A percentile compares a stretch with the other conserved stretches of the same genome.
Evolutionary conservation across 2,113 vertebrate genomes (phyloP).

Genomic region (Siphamia tubifer): DNA sequence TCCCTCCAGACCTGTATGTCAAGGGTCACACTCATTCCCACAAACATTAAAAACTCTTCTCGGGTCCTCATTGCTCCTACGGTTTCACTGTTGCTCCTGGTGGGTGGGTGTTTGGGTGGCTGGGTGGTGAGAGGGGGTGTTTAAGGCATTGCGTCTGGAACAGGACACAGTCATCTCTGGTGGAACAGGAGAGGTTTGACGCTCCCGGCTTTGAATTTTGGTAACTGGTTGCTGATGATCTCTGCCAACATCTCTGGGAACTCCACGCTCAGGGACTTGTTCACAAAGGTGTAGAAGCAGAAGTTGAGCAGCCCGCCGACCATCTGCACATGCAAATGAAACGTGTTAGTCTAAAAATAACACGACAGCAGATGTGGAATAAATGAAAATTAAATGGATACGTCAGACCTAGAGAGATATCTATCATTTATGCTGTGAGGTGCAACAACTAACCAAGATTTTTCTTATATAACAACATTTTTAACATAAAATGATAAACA

Average conservation of each 20-base stretch:
- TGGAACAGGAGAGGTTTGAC: slow-evolving; percentile 98
- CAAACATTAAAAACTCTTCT: slow-evolving; percentile 21
- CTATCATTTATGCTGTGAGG: no score
- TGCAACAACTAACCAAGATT: no score
- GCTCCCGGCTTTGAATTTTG: slow-evolving; percentile 97
- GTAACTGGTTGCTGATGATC: slow-evolving; percentile 99
- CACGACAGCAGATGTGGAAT: neutral
- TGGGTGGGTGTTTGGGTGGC: neutral
- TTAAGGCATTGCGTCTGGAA: slow-evolving; percentile 95
- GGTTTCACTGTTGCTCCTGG: neutral
- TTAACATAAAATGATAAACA: no score
- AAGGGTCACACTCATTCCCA: slow-evolving; percentile 41
- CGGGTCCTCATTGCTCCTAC: slow-evolving; percentile 11
- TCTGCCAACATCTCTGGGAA: slow-evolving; percentile 99
- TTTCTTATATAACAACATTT: no score
- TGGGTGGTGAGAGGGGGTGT: slow-evolving; percentile 73
- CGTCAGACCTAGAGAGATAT: no score
- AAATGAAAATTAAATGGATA: no score
- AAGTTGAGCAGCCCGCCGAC: slow-evolving; percentile 94
- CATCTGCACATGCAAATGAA: slow-evolving; percentile 79
- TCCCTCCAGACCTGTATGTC: slow-evolving; percentile 9
- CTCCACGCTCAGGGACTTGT: slow-evolving; percentile 95
- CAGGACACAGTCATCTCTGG: slow-evolving; percentile 94
- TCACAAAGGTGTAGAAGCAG: slow-evolving; percentile 99
- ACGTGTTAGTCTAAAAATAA: neutral